These are phyloP conservation scores for Callopanchax toddi DNA, from an alignment of 2,113 vertebrate species.

Conservation along the genomic window DNA sequence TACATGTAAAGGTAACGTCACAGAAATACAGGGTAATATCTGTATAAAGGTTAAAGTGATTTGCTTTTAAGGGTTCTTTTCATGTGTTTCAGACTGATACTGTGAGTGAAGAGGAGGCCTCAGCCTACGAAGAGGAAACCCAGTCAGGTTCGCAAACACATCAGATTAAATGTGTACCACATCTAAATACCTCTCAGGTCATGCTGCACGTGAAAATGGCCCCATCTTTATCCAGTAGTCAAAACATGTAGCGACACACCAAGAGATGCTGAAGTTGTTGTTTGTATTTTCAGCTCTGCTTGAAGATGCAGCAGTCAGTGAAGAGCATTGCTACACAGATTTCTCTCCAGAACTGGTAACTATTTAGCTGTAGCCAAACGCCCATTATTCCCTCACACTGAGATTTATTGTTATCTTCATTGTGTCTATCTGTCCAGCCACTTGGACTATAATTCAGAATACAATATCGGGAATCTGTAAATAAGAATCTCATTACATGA, in stretches of 20 bases:
- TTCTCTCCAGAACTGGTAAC: constrained; percentile 22
- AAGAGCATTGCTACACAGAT: background rate
- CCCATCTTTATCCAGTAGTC: background rate
- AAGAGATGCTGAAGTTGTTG: background rate
- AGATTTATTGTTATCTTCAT: too few relatives aligned
- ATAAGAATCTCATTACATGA: too few relatives aligned
- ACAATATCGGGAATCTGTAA: too few relatives aligned
- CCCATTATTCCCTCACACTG: too few relatives aligned
- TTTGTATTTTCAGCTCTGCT: constrained; percentile 14
- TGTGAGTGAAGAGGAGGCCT: background rate
- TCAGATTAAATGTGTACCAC: background rate
- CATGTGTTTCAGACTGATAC: constrained; percentile 39
- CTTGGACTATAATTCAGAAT: too few relatives aligned
- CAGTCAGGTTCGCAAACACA: constrained; percentile 31
- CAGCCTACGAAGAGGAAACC: background rate
- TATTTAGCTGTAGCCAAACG: too few relatives aligned
- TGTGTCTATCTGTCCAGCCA: too few relatives aligned
- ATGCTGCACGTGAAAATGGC: background rate
- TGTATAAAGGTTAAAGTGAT: background rate
- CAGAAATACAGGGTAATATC: background rate
- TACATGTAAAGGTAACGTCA: background rate
- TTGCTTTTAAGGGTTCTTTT: too few relatives aligned
- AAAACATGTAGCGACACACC: too few relatives aligned
- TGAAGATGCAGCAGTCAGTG: background rate
- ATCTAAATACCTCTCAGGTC: background rate